These are phyloP conservation scores for Bos indicus DNA, from an alignment of 2,113 vertebrate species.

Conservation along the genomic window DNA sequence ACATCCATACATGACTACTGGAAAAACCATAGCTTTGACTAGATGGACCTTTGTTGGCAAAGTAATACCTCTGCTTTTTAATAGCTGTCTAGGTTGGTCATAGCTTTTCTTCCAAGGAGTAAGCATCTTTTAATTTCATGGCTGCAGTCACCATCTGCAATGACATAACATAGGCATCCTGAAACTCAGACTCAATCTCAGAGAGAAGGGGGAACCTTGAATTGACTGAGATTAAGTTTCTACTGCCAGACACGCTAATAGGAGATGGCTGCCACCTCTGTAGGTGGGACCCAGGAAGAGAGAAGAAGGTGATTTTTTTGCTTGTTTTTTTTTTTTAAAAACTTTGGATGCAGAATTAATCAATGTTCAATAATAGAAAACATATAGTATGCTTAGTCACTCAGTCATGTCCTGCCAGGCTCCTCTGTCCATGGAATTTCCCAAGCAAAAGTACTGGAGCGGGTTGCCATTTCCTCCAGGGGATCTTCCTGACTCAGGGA, in stretches of 20 bases:
- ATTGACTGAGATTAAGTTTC: not conserved
- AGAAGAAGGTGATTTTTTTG: not conserved
- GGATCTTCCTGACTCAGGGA: not conserved
- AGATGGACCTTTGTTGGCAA: accelerated
- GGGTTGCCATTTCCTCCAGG: not conserved
- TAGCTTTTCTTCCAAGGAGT: not conserved
- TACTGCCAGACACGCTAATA: not conserved
- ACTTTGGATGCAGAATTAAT: not conserved
- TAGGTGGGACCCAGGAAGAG: not conserved
- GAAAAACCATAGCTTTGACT: not conserved
- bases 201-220: not conserved
- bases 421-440: not conserved
- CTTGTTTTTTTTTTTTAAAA: not conserved
- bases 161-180: not conserved
- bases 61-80: not conserved
- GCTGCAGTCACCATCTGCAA: not conserved
- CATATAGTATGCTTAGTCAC: not conserved
- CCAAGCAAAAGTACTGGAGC: not conserved
- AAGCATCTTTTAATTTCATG: not conserved
- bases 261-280: not conserved
- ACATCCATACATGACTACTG: not conserved
- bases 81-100: not conserved
- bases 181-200: not conserved
- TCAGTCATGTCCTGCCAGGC: not conserved
- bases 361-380: not conserved